These are phyloP conservation scores for Danio aesculapii DNA, from an alignment of 2,797 vertebrate genomes.

Conservation along the genomic window DNA sequence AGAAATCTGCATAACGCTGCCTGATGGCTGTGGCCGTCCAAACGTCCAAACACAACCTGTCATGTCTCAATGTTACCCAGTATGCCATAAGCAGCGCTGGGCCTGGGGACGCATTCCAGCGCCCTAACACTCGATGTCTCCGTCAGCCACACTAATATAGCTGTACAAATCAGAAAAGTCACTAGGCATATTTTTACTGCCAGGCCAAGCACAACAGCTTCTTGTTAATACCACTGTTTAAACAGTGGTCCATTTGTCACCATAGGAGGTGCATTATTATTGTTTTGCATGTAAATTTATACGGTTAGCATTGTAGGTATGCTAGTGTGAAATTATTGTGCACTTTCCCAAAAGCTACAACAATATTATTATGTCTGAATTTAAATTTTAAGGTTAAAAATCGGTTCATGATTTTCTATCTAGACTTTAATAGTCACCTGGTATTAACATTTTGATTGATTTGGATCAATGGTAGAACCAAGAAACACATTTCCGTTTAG, in stretches of 20 bases:
- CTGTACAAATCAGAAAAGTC: constrained; percentile 43
- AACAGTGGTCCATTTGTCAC: not conserved
- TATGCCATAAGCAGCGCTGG: constrained; percentile 20
- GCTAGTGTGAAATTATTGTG: too few relatives aligned
- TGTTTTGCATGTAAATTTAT: not conserved
- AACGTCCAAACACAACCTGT: constrained; percentile 67
- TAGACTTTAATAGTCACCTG: too few relatives aligned
- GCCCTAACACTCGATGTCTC: constrained; percentile 25
- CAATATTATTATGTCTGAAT: too few relatives aligned
- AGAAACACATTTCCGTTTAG: too few relatives aligned
- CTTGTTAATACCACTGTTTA: not conserved
- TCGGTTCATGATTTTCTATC: too few relatives aligned
- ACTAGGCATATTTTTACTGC: constrained; percentile 29
- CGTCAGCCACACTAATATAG: constrained; percentile 44
- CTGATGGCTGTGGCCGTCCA: constrained; percentile 73
- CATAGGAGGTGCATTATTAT: not conserved
- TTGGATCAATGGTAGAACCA: too few relatives aligned
- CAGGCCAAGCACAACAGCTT: constrained; percentile 31
- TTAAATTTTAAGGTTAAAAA: too few relatives aligned
- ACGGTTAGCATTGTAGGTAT: too few relatives aligned
- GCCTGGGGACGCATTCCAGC: constrained; percentile 29
- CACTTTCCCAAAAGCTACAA: too few relatives aligned
- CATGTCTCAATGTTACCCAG: constrained; percentile 45
- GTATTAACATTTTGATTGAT: too few relatives aligned
- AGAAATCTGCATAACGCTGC: constrained; percentile 80